phyloP scores from a whole-genome alignment of 2,113 vertebrate genomes.

The Pardalotus punctatus region DNA sequence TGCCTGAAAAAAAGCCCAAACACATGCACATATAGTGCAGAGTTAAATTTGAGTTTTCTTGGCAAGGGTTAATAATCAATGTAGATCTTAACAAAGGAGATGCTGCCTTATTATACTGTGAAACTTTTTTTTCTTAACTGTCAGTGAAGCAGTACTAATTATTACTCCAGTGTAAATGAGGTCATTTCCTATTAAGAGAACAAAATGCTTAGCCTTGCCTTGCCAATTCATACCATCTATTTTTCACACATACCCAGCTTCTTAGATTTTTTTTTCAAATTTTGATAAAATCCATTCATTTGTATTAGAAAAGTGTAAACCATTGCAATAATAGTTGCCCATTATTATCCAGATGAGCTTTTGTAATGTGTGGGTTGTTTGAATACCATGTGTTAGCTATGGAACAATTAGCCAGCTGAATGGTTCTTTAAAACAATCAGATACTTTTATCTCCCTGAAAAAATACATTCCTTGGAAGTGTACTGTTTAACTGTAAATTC shows the following conservation, averaged over 20 bases:
- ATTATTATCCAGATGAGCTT: conserved; percentile 88
- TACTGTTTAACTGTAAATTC: conserved; percentile 77
- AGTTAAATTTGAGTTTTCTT: conserved; percentile 59
- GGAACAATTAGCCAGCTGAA: conserved; percentile 89
- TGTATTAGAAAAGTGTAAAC: conserved; percentile 89
- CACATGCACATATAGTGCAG: not conserved
- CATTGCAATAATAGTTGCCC: conserved; percentile 83
- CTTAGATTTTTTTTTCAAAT: conserved; percentile 78
- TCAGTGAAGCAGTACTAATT: conserved; percentile 89
- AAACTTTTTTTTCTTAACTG: conserved; percentile 88
- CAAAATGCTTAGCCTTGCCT: conserved; percentile 83
- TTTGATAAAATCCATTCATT: conserved; percentile 88
- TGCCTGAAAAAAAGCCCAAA: not conserved
- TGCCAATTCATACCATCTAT: conserved; percentile 88
- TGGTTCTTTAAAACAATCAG: conserved; percentile 88
- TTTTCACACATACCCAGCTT: conserved; percentile 86
- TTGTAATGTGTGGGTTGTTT: conserved; percentile 86
- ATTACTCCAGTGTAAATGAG: conserved; percentile 89
- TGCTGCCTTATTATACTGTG: conserved; percentile 90
- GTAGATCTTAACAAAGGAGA: conserved; percentile 82
- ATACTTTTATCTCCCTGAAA: conserved; percentile 84
- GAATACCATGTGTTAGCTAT: conserved; percentile 87
- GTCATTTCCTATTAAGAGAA: conserved; percentile 90
- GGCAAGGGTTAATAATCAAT: conserved; percentile 83
- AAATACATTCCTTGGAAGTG: conserved; percentile 80